Conservation (phyloP, 2,888 invertebrate species). For the Morpho achilles region DNA sequence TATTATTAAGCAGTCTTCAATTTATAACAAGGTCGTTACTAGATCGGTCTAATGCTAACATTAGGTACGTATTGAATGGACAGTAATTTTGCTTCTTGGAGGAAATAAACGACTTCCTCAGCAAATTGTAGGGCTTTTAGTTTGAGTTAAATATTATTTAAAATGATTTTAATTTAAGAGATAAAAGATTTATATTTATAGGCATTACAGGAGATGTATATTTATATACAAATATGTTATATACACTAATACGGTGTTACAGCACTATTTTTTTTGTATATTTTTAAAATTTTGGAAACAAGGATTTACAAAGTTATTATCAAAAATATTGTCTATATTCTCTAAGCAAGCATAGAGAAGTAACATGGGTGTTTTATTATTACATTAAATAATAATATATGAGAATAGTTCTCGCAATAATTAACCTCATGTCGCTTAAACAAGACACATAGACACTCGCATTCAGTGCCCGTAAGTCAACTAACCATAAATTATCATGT, state of each 20-base stretch:
- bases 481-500: slow-evolving; percentile 48
- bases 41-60: slow-evolving; percentile 4
- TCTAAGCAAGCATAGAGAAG: no score
- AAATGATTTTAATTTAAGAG: no score
- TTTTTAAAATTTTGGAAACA: no score
- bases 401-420: slow-evolving; percentile 37
- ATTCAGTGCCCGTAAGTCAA: slow-evolving; percentile 42
- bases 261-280: no score
- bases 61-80: slow-evolving; percentile 7
- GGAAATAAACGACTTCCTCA: slow-evolving; percentile 8
- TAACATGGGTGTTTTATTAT: not conserved
- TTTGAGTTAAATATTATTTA: not conserved
- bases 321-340: no score
- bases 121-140: slow-evolving; percentile 1
- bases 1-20: slow-evolving; percentile 3
- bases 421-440: slow-evolving; percentile 43
- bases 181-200: no score
- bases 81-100: slow-evolving; percentile 8
- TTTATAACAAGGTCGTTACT: slow-evolving; percentile 4
- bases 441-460: slow-evolving; percentile 41
- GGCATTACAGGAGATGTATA: no score
- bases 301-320: no score
- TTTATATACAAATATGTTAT: no score
- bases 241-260: no score
- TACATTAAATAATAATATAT: not conserved